phyloP scores from a whole-genome alignment of 2,888 invertebrate genomes.

The Heliconius hortense region DNA sequence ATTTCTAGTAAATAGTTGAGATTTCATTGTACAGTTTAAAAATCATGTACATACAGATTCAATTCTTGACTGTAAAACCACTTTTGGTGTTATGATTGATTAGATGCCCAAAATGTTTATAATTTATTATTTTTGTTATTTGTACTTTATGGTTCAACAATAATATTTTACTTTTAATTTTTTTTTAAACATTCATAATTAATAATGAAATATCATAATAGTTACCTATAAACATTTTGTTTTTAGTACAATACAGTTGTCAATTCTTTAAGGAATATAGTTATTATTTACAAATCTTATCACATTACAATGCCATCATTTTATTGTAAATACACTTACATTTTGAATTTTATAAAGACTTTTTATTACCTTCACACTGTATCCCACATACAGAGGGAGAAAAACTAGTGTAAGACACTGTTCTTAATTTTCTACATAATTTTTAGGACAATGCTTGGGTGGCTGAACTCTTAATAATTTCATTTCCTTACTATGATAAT shows the following conservation, averaged over 20 bases:
- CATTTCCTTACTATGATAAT: too few species aligned
- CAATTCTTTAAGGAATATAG: conserved; percentile 12
- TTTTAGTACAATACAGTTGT: conserved; percentile 35
- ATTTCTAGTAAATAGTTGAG: neutral
- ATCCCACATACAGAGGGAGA: neutral
- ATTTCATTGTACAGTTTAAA: neutral
- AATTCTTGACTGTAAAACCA: neutral
- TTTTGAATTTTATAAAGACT: conserved; percentile 34
- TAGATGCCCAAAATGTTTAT: neutral
- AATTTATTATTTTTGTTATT: neutral
- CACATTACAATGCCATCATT: conserved; percentile 42
- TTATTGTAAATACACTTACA: conserved; percentile 43
- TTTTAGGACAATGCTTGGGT: neutral
- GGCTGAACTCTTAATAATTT: neutral
- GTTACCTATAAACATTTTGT: conserved; percentile 36
- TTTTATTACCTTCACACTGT: conserved; percentile 22
- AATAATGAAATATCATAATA: conserved; percentile 1
- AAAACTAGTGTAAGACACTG: neutral
- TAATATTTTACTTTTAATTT: neutral
- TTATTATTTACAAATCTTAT: conserved; percentile 30
- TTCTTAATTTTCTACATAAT: neutral
- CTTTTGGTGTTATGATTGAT: neutral
- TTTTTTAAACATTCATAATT: neutral
- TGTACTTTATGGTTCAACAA: conserved; percentile 1
- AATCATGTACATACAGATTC: neutral